Conservation (phyloP, 2,797 vertebrate genomes). For the Atherinosoma microstoma region DNA sequence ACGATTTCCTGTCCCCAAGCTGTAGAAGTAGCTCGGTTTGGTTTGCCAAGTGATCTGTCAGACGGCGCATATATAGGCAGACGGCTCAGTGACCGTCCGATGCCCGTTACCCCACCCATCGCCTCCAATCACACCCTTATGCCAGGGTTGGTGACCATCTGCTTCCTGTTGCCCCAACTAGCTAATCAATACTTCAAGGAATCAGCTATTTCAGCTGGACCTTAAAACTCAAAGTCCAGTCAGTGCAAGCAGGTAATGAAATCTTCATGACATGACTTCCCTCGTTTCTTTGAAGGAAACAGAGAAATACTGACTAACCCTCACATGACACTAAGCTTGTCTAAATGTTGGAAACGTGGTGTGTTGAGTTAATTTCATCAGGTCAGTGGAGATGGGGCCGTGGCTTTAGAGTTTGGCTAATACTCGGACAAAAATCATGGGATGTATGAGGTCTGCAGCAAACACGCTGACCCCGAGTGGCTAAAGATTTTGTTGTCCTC, state of each 20-base stretch:
- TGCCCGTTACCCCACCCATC: background rate
- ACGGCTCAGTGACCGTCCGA: slow-evolving; percentile 15
- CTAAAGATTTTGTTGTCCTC: slow-evolving; percentile 43
- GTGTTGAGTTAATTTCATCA: slow-evolving; percentile 21
- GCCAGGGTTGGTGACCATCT: slow-evolving; percentile 14
- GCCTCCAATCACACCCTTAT: background rate
- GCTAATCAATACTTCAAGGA: background rate
- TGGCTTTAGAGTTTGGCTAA: background rate
- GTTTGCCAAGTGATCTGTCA: slow-evolving; percentile 28
- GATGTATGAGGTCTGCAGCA: slow-evolving; percentile 11
- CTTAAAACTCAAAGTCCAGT: background rate
- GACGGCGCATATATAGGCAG: slow-evolving; percentile 5
- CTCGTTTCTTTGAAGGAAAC: background rate
- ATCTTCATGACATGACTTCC: background rate
- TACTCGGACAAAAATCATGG: slow-evolving; percentile 16
- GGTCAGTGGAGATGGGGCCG: slow-evolving; percentile 11
- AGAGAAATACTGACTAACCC: slow-evolving; percentile 4
- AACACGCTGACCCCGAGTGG: slow-evolving; percentile 10
- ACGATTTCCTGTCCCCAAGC: slow-evolving; percentile 14
- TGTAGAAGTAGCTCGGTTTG: slow-evolving; percentile 15
- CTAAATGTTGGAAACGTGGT: slow-evolving; percentile 1
- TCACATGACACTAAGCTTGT: slow-evolving; percentile 2
- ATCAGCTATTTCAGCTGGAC: background rate
- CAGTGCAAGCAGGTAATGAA: background rate
- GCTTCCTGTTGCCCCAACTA: background rate